Percentiles rank a stretch among this genome's conserved stretches.
phyloP scores from a whole-genome alignment of 2,888 invertebrate genomes.

The Drosophila pseudotalamancana region DNA sequence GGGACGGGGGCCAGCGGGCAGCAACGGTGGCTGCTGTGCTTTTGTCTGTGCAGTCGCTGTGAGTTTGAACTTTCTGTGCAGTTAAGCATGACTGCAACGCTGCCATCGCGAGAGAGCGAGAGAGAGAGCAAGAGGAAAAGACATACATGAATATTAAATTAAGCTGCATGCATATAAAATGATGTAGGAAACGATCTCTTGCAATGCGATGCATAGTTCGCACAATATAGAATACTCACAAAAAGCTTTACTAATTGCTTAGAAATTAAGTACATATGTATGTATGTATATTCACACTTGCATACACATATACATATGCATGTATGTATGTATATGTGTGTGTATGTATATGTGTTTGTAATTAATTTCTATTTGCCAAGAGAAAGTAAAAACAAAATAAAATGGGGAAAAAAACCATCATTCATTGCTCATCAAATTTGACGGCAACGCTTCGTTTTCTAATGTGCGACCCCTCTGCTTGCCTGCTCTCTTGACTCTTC shows the following conservation, averaged over 20 bases:
- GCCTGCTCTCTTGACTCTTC: constrained; percentile 19
- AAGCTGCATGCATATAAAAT: constrained; percentile 16
- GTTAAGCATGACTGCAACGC: constrained; percentile 51
- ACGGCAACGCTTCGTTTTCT: constrained; percentile 61
- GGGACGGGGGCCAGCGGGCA: background rate
- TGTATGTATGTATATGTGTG: background rate
- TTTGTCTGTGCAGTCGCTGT: constrained; percentile 36
- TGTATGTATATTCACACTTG: background rate
- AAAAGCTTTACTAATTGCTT: constrained; percentile 37
- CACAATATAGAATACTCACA: constrained; percentile 31
- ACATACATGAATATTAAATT: constrained; percentile 21
- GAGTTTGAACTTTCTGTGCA: constrained; percentile 73
- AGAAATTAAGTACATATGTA: background rate
- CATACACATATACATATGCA: background rate
- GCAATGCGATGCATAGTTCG: constrained; percentile 21
- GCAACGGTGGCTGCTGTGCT: constrained; percentile 27
- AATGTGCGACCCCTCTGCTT: constrained; percentile 40
- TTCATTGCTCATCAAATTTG: constrained; percentile 73
- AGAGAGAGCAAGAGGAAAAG: constrained; percentile 18
- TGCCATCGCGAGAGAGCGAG: background rate
- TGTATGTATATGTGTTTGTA: constrained; percentile 29
- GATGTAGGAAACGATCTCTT: constrained; percentile 38
- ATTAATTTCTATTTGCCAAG: constrained; percentile 74
- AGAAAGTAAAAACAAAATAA: constrained; percentile 70
- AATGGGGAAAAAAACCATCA: constrained; percentile 25